phyloP scores from a whole-genome alignment of 2,797 vertebrate species.

The Mastacembelus armatus region DNA sequence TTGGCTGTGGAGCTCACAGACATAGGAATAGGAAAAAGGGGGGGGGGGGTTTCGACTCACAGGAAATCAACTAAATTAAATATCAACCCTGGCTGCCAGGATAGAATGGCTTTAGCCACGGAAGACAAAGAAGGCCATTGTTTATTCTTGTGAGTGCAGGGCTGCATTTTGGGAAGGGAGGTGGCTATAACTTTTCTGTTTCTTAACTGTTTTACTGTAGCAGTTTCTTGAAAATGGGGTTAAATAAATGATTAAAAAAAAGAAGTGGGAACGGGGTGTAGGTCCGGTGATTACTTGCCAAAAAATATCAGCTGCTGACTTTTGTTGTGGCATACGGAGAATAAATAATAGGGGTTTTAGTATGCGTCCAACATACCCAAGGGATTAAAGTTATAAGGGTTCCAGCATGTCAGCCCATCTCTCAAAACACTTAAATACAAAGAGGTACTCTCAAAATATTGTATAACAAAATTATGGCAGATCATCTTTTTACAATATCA shows the following conservation, averaged over 20 bases:
- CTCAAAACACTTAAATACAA: slow-evolving; percentile 84
- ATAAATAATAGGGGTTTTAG: slow-evolving; percentile 78
- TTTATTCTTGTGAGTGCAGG: slow-evolving; percentile 78
- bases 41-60: slow-evolving; percentile 41
- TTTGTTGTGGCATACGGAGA: slow-evolving; percentile 71
- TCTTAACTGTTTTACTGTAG: slow-evolving; percentile 46
- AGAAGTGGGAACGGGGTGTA: slow-evolving; percentile 36
- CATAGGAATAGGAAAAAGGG: slow-evolving; percentile 46
- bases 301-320: slow-evolving; percentile 48
- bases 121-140: slow-evolving; percentile 86
- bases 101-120: slow-evolving; percentile 79
- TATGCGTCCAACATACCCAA: slow-evolving; percentile 66
- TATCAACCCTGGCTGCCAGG: slow-evolving; percentile 80
- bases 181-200: slow-evolving; percentile 44
- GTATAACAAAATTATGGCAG: slow-evolving; percentile 83
- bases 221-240: slow-evolving; percentile 43
- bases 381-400: slow-evolving; percentile 57
- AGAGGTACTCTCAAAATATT: slow-evolving; percentile 83
- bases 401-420: slow-evolving; percentile 79
- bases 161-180: slow-evolving; percentile 67
- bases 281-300: slow-evolving; percentile 71
- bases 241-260: slow-evolving; percentile 23
- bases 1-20: slow-evolving; percentile 77
- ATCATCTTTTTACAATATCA: slow-evolving; percentile 76
- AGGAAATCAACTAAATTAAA: slow-evolving; percentile 81